Percentiles rank a stretch among this genome's conserved stretches.
phyloP scores from a whole-genome alignment of 35 echinoderm and acorn worm species.

The Eucidaris tribuloides region DNA sequence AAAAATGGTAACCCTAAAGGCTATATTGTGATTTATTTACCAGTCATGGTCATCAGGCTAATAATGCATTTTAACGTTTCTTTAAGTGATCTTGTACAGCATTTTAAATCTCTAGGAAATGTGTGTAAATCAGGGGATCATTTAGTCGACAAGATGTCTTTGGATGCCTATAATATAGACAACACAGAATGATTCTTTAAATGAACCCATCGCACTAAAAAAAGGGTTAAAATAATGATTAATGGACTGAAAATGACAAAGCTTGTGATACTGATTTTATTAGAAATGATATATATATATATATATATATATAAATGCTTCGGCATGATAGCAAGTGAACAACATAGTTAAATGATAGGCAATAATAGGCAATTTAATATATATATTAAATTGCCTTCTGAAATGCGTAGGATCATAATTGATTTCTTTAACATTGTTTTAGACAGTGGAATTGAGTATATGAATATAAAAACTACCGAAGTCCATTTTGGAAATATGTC shows the following conservation, averaged over 20 bases:
- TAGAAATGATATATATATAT: too few relatives aligned
- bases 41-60: neutral
- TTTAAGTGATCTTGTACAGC: neutral
- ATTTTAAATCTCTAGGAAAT: neutral
- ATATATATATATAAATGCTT: too few relatives aligned
- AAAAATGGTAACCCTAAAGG: neutral
- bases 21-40: neutral
- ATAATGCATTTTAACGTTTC: neutral
- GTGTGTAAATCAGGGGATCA: neutral
- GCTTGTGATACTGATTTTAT: neutral
- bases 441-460: too few relatives aligned
- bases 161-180: neutral
- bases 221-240: neutral
- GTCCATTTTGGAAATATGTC: too few relatives aligned
- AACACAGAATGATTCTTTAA: neutral
- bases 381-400: too few relatives aligned
- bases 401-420: too few relatives aligned
- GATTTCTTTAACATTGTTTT: too few relatives aligned
- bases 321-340: too few relatives aligned
- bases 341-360: too few relatives aligned
- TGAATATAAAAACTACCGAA: too few relatives aligned
- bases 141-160: neutral
- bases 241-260: neutral
- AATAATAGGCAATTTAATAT: too few relatives aligned
- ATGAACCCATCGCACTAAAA: neutral